Base-by-base conservation (phyloP, 37 sponge, comb jelly and placozoan genomes). In the Aphrocallistes beatrix region DNA sequence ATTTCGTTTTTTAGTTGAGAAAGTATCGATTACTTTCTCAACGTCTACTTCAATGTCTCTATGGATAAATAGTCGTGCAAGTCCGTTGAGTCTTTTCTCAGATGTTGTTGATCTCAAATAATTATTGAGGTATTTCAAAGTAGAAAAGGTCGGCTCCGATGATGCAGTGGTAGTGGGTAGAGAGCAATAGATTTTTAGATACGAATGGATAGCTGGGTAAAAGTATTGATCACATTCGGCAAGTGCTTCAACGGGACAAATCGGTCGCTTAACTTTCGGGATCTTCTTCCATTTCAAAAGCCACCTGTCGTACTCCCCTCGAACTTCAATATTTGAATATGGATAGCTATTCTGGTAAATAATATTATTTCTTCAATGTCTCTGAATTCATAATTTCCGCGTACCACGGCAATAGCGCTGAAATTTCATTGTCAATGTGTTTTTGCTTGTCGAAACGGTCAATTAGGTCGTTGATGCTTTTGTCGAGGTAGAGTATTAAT, bases 401-500 rank as follows among this genome's bases (percentile, higher is more conserved):
- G 75, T 60, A 60, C 28, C 75, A 60, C 8, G 75, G 75, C 17
- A 60, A 13, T 60, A 60, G 25, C 17, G 75, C 75, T 3, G 75
- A 60, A 60, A 60, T 60, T 60, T 30, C n/a, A n/a, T n/a, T n/a
- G n/a, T n/a, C n/a, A n/a, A 60, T 32, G 6, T 19, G 10, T 19
- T 60, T 60, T 19, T 60, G 75, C n/a, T 60, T 60, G 75, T 60
- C 75, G 34, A 60, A 60, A 19, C 75, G 8, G 75, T 60, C 75
- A 60, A 60, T 60, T 19, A 60, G 75, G 75, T 60, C 75, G 75
- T 13, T 60, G 75, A 60, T 60, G 8, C 8, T 60, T 60, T 13
- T 60, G 75, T 60, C 75, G 32, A 60, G 34, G 75, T 60, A 60
- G 75, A 30, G 75, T 60, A 60, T 60, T 60, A 60, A 60, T 19